phyloP scores from a whole-genome alignment of 2,113 vertebrate genomes.

The Eudyptes chrysolophus region DNA sequence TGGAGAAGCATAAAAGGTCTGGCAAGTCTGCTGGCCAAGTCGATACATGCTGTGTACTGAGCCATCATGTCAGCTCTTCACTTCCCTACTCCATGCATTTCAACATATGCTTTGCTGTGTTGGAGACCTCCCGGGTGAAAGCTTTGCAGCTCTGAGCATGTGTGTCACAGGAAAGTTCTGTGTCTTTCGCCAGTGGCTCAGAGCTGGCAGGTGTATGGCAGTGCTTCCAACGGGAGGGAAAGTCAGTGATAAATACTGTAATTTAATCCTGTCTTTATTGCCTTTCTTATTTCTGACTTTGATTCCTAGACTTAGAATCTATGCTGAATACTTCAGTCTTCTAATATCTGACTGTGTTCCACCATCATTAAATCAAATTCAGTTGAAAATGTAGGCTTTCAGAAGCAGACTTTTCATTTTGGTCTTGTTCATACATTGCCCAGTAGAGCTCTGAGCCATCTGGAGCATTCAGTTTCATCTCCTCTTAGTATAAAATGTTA shows the following conservation, averaged over 20 bases:
- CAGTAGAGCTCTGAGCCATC: not conserved
- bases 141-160: not conserved
- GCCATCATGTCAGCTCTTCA: not conserved
- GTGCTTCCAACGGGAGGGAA: not conserved
- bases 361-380: not conserved
- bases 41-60: not conserved
- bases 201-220: not conserved
- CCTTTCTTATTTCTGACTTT: not conserved
- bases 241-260: not conserved
- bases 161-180: not conserved
- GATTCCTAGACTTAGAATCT: not conserved
- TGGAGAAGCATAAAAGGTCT: constrained; percentile 22
- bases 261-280: not conserved
- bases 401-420: not conserved
- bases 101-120: constrained; percentile 19
- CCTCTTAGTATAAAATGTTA: not conserved
- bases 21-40: not conserved
- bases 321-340: not conserved
- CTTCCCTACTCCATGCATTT: not conserved
- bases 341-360: not conserved
- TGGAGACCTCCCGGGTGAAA: not conserved
- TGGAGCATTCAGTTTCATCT: not conserved
- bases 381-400: not conserved
- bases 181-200: not conserved
- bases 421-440: not conserved